Conservation (phyloP, 2,888 invertebrate genomes). For the Junonia oenone region DNA sequence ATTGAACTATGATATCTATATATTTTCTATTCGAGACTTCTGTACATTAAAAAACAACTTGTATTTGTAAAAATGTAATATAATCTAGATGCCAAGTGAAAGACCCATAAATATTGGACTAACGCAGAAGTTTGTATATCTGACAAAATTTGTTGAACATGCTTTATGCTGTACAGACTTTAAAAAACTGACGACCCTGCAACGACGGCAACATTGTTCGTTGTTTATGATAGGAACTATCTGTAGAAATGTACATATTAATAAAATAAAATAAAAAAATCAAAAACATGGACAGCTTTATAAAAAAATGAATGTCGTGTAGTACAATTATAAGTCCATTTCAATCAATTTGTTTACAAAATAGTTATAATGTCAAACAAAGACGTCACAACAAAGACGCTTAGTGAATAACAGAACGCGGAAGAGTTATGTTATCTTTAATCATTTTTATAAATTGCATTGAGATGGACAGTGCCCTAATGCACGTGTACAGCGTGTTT, state of each 20-base stretch:
- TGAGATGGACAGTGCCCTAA: background rate
- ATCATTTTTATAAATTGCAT: background rate
- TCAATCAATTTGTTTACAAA: background rate
- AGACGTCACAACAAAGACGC: background rate
- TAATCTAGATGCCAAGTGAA: background rate
- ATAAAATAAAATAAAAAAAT: background rate
- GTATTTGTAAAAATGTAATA: background rate
- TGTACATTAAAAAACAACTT: background rate
- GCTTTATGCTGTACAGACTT: background rate
- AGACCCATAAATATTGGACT: background rate
- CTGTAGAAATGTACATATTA: too few species aligned
- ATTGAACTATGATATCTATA: background rate
- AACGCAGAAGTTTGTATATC: background rate
- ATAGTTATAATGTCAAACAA: background rate
- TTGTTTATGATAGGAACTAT: too few species aligned
- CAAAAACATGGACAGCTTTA: background rate
- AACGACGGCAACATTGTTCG: too few species aligned
- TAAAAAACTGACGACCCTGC: background rate
- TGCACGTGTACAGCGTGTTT: constrained; percentile 5
- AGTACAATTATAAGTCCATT: background rate
- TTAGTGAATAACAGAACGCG: background rate
- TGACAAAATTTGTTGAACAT: background rate
- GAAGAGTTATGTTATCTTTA: background rate
- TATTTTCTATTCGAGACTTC: background rate
- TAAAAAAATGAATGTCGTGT: background rate